Evolutionary conservation across 2,888 invertebrate species (phyloP), one percentile per base, ranked within the genome.

Genomic region (Chaetoderma sp.): DNA sequence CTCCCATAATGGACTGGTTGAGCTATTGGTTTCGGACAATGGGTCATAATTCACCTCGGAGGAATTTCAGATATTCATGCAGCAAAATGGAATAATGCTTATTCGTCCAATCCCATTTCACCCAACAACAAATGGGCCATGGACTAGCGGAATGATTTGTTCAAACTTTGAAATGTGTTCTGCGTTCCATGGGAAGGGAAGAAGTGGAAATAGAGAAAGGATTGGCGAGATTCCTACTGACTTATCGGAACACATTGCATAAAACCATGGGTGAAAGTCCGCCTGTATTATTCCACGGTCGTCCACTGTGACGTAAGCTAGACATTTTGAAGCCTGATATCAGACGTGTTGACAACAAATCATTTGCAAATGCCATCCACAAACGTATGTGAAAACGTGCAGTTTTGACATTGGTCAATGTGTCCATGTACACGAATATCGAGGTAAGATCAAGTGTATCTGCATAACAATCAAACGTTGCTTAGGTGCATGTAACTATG

Each of bases 21-120:
- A 49, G 23, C 18, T 47, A 10, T 30, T 65, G 13, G 68, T 68
- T 1, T 56, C 60, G 1, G 68, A 68, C 30, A 68, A 68, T 57
- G 63, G 63, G 3, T 47, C 65, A 4, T 63, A 65, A 25, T 65
- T 68, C 44, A 44, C 42, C 23, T 10, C 60, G 2, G 52, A 25
- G 5, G 65, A 65, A 50, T 65, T 68, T 50, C 13, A 42, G 6
- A 13, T 6, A 1, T 68, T 63, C 33, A 36, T 66, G 30, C 30
- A 33, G 13, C 18, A 44, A 10, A 65, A 68, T 42, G 62, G 65
- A 13, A 57, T 68, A 8, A 49, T 45, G 28, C 68, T 65, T 36
- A 45, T 61, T 39, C 45, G 36, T 10, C 65, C 68, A 4, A 58
- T 62, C 8, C 68, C 68, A 4, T 67, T n/a, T n/a, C 59, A 25